Conservation (phyloP, 2,888 invertebrate species). For the Bruchidius siliquastri region DNA sequence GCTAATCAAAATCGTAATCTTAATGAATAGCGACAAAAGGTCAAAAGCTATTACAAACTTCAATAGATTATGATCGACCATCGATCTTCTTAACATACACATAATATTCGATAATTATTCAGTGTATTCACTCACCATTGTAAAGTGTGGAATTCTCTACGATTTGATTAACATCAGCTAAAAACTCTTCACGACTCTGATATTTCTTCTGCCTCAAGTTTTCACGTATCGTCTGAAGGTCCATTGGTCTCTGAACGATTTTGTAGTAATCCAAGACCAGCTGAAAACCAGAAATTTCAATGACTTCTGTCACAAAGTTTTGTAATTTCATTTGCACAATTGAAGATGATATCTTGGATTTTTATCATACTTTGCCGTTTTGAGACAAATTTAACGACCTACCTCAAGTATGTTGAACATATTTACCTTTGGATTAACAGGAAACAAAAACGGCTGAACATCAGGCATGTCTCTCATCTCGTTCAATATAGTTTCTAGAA, state of each 20-base stretch:
- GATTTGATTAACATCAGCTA: constrained; percentile 93
- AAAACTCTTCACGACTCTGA: constrained; percentile 90
- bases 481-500: constrained; percentile 86
- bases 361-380: no score
- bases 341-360: no score
- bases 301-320: no score
- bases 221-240: constrained; percentile 91
- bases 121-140: constrained; percentile 64
- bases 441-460: constrained; percentile 87
- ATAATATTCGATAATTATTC: no score
- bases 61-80: no score
- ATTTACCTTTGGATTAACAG: constrained; percentile 83
- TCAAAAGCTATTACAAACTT: no score
- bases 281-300: constrained; percentile 41
- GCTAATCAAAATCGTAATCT: no score
- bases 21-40: no score
- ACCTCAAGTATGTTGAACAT: neutral
- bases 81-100: no score
- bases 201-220: constrained; percentile 85
- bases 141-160: constrained; percentile 91
- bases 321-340: no score
- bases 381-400: no score
- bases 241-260: constrained; percentile 91
- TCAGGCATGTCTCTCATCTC: constrained; percentile 90
- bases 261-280: constrained; percentile 91